These are phyloP conservation scores for Leptura quadrifasciata DNA, from an alignment of 2,888 invertebrate species.

Conservation along the genomic window DNA sequence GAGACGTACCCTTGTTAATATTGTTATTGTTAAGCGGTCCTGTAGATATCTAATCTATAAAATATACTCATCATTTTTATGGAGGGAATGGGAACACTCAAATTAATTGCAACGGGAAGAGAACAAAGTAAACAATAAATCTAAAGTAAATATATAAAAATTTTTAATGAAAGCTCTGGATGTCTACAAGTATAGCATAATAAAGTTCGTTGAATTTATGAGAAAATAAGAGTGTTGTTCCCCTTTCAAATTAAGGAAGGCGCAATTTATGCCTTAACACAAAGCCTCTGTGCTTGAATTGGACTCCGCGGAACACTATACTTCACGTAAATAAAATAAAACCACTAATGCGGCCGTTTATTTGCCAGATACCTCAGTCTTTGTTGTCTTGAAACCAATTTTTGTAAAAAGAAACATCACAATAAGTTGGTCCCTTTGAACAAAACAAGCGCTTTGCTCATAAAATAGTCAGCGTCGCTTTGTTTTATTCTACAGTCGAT, in stretches of 20 bases:
- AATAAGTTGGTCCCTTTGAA: constrained; percentile 3
- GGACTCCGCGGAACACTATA: constrained; percentile 11
- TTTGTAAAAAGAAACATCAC: constrained; percentile 23
- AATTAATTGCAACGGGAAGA: background rate
- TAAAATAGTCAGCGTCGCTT: constrained; percentile 16
- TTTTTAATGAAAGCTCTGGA: background rate
- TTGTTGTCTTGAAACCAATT: constrained; percentile 26
- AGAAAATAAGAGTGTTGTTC: constrained; percentile 27
- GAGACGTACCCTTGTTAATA: too few species aligned
- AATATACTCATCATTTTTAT: background rate
- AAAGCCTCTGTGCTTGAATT: constrained; percentile 22
- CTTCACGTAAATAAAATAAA: constrained; percentile 29
- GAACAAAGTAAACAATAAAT: background rate
- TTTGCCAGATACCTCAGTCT: constrained; percentile 26
- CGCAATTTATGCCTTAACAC: constrained; percentile 25
- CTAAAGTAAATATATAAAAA: constrained; percentile 10
- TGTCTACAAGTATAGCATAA: constrained; percentile 19
- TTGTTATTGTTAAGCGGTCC: too few species aligned
- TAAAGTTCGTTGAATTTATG: constrained; percentile 27
- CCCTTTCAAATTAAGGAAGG: constrained; percentile 30
- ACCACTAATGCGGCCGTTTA: constrained; percentile 26
- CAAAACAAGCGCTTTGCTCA: constrained; percentile 8
- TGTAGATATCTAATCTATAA: too few species aligned
- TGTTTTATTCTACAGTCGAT: background rate
- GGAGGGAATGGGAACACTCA: background rate